These are phyloP conservation scores for Columba janthina DNA, from an alignment of 2,113 vertebrate genomes.

Conservation along the genomic window DNA sequence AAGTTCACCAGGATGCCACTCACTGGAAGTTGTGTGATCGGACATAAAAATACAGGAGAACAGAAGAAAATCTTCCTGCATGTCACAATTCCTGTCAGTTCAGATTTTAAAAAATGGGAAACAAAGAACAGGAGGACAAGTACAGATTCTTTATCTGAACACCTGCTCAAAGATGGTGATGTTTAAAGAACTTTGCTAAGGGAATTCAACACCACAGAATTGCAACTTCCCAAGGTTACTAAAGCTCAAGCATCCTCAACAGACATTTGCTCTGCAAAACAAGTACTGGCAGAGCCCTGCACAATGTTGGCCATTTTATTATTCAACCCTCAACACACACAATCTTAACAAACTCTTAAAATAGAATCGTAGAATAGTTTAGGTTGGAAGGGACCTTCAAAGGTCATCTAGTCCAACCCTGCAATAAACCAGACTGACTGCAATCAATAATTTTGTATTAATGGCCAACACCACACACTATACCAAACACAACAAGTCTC, in stretches of 20 bases:
- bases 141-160: neutral
- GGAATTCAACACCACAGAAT: neutral
- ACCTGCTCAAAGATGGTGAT: neutral
- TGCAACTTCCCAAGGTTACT: neutral
- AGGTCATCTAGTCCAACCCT: no score
- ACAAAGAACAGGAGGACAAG: neutral
- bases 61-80: neutral
- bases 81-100: neutral
- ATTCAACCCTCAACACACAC: neutral
- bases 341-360: neutral
- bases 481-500: neutral
- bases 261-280: neutral
- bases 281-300: neutral
- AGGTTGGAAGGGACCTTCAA: no score
- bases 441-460: neutral
- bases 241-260: neutral
- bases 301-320: neutral
- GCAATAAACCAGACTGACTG: neutral
- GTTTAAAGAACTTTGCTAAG: neutral
- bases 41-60: neutral
- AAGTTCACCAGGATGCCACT: neutral
- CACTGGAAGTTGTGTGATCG: neutral
- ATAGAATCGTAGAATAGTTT: no score
- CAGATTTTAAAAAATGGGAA: neutral
- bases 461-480: neutral